Base-by-base conservation (phyloP, 1,140 invertebrate genomes). In the Diabrotica virgifera region DNA sequence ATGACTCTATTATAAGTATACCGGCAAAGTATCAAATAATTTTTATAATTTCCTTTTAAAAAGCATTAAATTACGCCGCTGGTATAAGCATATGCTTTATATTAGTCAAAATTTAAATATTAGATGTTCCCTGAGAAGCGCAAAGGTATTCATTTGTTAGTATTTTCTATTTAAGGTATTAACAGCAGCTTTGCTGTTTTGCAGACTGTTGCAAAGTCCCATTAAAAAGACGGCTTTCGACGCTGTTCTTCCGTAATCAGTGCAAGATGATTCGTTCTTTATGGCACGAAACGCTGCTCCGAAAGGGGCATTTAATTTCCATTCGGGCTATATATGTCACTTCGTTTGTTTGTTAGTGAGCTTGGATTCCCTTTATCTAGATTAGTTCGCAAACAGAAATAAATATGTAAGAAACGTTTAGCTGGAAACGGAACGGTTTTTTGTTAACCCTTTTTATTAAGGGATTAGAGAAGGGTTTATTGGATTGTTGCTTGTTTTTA, bases 121-220 rank as follows among this genome's bases (percentile, higher is more conserved):
- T 24, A 24, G 24, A 24, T 4, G 24, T 24, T 24, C 24, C 24
- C 24, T 24, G 1, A 24, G 24, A 24, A 24, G 24, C 24, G 4
- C 24, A 24, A 24, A 24, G 24, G 24, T 24, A 24, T 14, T 10
- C 36, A 10, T 36, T 8, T 46, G 58, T n/a, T 9, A 37, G 36
- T 13, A 10, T 11, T 24, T 40, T 59, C 36, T 46, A 5, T 9
- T 24, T 10, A 6, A n/a, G 40, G 37, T 40, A 59, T 59, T 59
- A 59, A 59, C 58, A 59, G 14, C 11, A 11, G 36, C 13, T 59
- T 59, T 40, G 37, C 36, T 24, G 58, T 24, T 10, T 14, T 10
- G 36, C 58, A 46, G 11, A 36, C 58, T 59, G 58, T 59, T 59
- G 58, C 36, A 14, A 36, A 38, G 37, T 46, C 10, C 36, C 58